Conservation (phyloP, 2,797 vertebrate species). For the Sebastes kiyomatsui region DNA sequence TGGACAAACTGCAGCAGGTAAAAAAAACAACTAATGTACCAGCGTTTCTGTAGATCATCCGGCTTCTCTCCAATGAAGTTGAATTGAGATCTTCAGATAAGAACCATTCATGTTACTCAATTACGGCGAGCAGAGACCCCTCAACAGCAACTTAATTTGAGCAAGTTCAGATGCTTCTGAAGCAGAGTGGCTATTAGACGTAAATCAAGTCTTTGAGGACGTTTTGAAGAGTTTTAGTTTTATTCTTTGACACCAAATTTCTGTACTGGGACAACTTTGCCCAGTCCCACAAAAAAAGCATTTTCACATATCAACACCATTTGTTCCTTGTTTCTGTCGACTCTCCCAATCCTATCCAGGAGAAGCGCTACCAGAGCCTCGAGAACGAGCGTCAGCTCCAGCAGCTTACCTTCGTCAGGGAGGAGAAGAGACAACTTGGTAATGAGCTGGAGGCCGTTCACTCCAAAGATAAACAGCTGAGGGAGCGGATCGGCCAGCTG, state of each 20-base stretch:
- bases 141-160: background rate
- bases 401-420: slow-evolving; percentile 72
- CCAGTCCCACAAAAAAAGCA: background rate
- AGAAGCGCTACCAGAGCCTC: slow-evolving; percentile 81
- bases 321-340: background rate
- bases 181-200: background rate
- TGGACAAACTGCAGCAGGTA: slow-evolving; percentile 84
- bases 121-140: background rate
- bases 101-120: background rate
- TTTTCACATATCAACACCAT: background rate
- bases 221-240: background rate
- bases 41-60: background rate
- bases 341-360: slow-evolving; percentile 71
- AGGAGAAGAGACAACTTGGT: slow-evolving; percentile 83
- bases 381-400: slow-evolving; percentile 79
- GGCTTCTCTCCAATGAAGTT: background rate
- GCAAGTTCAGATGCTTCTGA: background rate
- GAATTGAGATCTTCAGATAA: background rate
- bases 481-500: slow-evolving; percentile 80
- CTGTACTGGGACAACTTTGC: background rate
- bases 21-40: background rate
- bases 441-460: slow-evolving; percentile 82
- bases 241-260: background rate
- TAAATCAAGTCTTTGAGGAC: background rate
- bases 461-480: slow-evolving; percentile 81